Conservation (phyloP, 2,113 vertebrate species). For the Campylomormyrus tamandua region DNA sequence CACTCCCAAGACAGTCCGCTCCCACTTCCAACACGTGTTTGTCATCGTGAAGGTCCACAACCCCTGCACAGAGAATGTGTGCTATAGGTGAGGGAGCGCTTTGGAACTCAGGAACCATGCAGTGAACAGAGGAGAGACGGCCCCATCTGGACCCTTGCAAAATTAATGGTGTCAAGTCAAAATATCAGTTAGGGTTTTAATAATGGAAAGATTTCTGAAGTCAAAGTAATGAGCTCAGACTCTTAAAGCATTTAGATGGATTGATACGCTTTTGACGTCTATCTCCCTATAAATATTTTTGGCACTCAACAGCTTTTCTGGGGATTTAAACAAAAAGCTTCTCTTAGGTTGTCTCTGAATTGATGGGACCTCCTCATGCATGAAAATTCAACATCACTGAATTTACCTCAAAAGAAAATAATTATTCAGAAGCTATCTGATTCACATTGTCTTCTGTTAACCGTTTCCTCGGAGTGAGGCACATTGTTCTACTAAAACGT, state of each 20-base stretch:
- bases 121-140: neutral
- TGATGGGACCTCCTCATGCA: neutral
- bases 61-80: constrained; percentile 92
- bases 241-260: constrained; percentile 26
- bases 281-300: constrained; percentile 36
- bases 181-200: constrained; percentile 2
- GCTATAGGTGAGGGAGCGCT: constrained; percentile 76
- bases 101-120: neutral
- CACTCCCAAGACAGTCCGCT: constrained; percentile 91
- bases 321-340: neutral
- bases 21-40: constrained; percentile 96
- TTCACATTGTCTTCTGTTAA: neutral
- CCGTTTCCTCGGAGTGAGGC: neutral
- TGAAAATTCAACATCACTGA: neutral
- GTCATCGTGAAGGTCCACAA: constrained; percentile 93
- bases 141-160: neutral
- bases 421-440: neutral
- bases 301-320: constrained; percentile 2
- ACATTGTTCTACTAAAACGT: neutral
- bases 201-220: neutral
- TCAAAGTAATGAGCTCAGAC: constrained; percentile 18
- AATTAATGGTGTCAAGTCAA: constrained; percentile 20
- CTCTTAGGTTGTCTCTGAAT: neutral
- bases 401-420: neutral
- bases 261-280: constrained; percentile 37